Conservation (phyloP, 2,797 vertebrate species). For the Scarus forsteni region DNA sequence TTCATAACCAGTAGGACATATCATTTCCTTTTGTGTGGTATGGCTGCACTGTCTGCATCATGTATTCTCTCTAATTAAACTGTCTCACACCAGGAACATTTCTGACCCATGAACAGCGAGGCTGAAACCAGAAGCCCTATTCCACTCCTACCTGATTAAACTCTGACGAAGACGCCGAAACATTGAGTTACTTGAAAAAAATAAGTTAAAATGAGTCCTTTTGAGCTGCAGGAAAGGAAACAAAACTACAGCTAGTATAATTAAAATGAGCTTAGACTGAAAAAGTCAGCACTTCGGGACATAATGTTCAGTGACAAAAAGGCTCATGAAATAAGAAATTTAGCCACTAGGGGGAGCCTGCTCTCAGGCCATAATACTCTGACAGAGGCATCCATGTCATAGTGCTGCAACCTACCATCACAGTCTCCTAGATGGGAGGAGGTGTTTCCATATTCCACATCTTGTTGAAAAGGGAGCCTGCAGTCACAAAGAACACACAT, state of each 20-base stretch:
- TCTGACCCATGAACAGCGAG: conserved; percentile 41
- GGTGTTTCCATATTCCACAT: conserved; percentile 90
- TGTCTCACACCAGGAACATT: conserved; percentile 47
- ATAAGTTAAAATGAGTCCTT: conserved; percentile 23
- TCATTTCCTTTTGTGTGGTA: conserved; percentile 32
- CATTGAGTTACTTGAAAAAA: conserved; percentile 1
- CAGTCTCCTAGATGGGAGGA: conserved; percentile 94
- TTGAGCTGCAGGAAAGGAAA: conserved; percentile 20
- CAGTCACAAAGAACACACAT: conserved; percentile 46
- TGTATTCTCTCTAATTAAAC: conserved; percentile 64
- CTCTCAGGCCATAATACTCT: conserved; percentile 28
- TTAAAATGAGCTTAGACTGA: conserved; percentile 35
- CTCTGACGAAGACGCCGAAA: conserved; percentile 31
- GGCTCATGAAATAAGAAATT: conserved; percentile 41
- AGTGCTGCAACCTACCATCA: conserved; percentile 88
- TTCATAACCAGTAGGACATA: conserved; percentile 18
- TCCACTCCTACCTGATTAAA: conserved; percentile 35
- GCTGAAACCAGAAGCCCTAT: conserved; percentile 32
- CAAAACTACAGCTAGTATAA: conserved; percentile 16
- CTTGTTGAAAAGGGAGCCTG: conserved; percentile 93
- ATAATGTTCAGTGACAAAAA: conserved; percentile 57
- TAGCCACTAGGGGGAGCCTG: conserved; percentile 73
- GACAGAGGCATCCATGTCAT: conserved; percentile 53
- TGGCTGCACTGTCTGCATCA: conserved; percentile 28
- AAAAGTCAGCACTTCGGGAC: conserved; percentile 33